Base-by-base conservation (phyloP, 1,140 invertebrate genomes). In the Chymomyza costata region DNA sequence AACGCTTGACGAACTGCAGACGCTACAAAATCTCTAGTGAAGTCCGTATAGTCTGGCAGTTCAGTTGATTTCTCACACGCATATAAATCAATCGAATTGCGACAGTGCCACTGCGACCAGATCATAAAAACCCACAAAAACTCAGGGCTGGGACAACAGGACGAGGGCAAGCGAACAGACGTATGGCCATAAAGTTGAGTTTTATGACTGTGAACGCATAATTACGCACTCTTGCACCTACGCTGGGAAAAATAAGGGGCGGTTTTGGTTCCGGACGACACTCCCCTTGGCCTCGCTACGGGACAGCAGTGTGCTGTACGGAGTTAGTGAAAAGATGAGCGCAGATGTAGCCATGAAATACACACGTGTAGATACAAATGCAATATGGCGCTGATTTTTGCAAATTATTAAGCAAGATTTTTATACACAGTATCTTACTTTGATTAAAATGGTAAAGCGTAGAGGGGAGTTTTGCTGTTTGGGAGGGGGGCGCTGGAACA, bases 151-250 rank as follows among this genome's bases (percentile, higher is more conserved):
- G 14, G 21, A 28, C 31, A 46, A 30, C 10, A 10, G 34, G 30
- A 6, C 8, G 21, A 3, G n/a, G 7, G n/a, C 58, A 44, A 60
- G 41, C 45, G 54, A 58, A 25, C 21, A 25, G 21, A 25, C 21
- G 21, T 3, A 3, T 25, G 49, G 54, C 39, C 60, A 70, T 76
- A 80, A 80, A 80, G 67, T 73, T 71, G 18, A 67, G 66, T 80
- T 78, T 78, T 80, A 78, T 63, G 73, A 78, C 63, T 66, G 62
- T 54, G 38, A 67, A 67, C 67, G 58, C 71, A 73, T 80, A 80
- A 78, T 78, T 80, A 73, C 64, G 59, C 52, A 68, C 49, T 52
- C 51, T 53, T 51, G 51, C 67, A 78, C 67, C 59, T 67, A 45
- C 47, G 43, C 40, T 51, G 48, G 40, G 55, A 41, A 40, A 47